Percentiles rank a stretch among this genome's conserved stretches.
These are phyloP conservation scores for Ypsolopha sequella DNA, from an alignment of 2,888 invertebrate species.

Conservation along the genomic window DNA sequence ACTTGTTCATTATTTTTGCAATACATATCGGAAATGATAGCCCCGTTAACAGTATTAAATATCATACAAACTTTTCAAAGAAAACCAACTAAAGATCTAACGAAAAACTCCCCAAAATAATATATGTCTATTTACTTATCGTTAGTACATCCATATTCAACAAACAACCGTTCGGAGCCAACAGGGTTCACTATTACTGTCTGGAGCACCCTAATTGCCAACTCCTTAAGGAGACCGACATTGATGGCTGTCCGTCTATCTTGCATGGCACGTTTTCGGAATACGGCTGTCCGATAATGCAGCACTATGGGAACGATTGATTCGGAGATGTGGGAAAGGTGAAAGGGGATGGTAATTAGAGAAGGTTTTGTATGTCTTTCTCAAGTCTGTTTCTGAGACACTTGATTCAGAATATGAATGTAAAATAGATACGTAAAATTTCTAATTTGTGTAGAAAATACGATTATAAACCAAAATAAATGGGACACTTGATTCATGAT, in stretches of 20 bases:
- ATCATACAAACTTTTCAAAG: too few species aligned
- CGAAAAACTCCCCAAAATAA: too few species aligned
- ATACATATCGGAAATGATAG: too few species aligned
- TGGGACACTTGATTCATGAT: too few species aligned
- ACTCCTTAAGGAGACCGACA: slow-evolving; percentile 7
- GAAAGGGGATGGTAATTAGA: slow-evolving; percentile 18
- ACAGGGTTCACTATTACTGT: slow-evolving; percentile 2
- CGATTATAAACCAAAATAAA: too few species aligned
- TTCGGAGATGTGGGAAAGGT: slow-evolving; percentile 21
- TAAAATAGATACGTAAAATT: too few species aligned
- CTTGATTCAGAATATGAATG: neutral
- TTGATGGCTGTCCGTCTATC: slow-evolving; percentile 5
- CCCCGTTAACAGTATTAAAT: too few species aligned
- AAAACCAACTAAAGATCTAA: too few species aligned
- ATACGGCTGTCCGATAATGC: slow-evolving; percentile 34
- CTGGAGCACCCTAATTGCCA: slow-evolving; percentile 1
- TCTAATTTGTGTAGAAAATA: too few species aligned
- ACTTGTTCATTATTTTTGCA: too few species aligned
- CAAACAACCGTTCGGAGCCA: neutral
- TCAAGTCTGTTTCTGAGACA: neutral
- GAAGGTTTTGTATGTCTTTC: neutral
- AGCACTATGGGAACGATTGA: slow-evolving; percentile 22
- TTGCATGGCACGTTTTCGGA: slow-evolving; percentile 26
- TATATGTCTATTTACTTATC: neutral
- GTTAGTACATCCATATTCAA: neutral